These are phyloP conservation scores for Isaurus tuberculatus DNA, from an alignment of 92 coral and sea anemone species.

Conservation along the genomic window DNA sequence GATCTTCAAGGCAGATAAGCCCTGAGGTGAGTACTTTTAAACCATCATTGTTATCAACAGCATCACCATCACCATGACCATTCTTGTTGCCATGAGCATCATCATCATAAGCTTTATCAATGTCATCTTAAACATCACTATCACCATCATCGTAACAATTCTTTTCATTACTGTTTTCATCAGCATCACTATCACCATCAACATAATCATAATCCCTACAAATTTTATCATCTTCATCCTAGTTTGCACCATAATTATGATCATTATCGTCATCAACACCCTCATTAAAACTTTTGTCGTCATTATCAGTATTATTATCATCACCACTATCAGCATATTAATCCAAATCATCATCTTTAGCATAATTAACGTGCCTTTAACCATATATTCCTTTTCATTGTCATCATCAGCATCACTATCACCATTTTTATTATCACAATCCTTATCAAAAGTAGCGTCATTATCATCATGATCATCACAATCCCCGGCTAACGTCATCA, in stretches of 20 bases:
- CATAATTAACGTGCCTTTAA: neutral
- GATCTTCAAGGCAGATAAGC: conserved; percentile 84
- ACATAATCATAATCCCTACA: neutral
- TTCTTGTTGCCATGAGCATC: neutral
- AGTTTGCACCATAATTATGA: neutral
- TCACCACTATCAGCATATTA: neutral
- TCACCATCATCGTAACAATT: neutral
- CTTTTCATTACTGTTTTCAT: neutral
- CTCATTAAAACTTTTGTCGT: too few relatives aligned
- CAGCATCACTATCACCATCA: neutral
- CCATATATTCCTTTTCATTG: too few relatives aligned
- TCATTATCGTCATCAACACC: too few relatives aligned
- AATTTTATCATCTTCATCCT: neutral
- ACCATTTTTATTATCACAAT: neutral
- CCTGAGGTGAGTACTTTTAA: conserved; percentile 76
- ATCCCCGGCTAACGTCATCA: too few relatives aligned
- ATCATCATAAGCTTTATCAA: neutral
- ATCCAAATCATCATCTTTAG: neutral
- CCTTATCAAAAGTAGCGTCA: neutral
- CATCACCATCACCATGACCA: neutral
- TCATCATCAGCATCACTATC: neutral
- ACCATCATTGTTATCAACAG: neutral
- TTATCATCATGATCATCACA: too few relatives aligned
- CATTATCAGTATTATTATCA: too few relatives aligned
- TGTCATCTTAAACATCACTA: neutral